Evolutionary conservation across 2,113 vertebrate genomes (phyloP), one percentile per base, ranked within the genome.

Genomic region (Sarotherodon lohbergeri): DNA sequence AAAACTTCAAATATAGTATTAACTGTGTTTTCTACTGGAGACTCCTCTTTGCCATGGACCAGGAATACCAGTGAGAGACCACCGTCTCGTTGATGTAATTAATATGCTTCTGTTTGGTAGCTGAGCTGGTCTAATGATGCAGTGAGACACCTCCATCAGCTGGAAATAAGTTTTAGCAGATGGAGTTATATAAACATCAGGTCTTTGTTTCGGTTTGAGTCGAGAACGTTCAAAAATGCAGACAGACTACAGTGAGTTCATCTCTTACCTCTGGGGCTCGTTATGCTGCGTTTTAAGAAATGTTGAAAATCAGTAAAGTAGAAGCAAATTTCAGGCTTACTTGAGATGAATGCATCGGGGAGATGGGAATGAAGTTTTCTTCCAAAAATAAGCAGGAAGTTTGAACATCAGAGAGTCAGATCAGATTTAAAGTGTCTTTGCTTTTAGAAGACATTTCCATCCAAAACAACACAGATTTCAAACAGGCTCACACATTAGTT

Each of bases 171-270:
- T 46, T 73, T 27, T 6, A 10, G 39, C 39, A 29, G 39, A 6
- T 4, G 24, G 39, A 27, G 22, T 73, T 46, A 27, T 8, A 27
- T 17, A 73, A 29, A 73, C 22, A 73, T 46, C 41, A 73, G 9
- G 39, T 48, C 43, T 46, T 73, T 73, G 12, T 73, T 76, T 48
- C 2, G 5, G 41, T 76, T 43, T 29, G 63, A 41, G 10, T 66
- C 19, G 34, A 34, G 5, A 39, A 39, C 0, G 2, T 66, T 39
- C 17, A n/a, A n/a, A 39, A n/a, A 66, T 22, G 6, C n/a, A 39
- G 59, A 19, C 3, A 0, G 9, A 63, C 41, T 0, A 29, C 41
- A 17, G 68, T 27, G 24, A 29, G 41, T 48, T 76, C 14, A 17
- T 46, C 41, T 48, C 41, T 48, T 5, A 48, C 68, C 41, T 76